These are phyloP conservation scores for Neopelma chrysocephalum DNA, from an alignment of 2,797 vertebrate species.

Conservation along the genomic window DNA sequence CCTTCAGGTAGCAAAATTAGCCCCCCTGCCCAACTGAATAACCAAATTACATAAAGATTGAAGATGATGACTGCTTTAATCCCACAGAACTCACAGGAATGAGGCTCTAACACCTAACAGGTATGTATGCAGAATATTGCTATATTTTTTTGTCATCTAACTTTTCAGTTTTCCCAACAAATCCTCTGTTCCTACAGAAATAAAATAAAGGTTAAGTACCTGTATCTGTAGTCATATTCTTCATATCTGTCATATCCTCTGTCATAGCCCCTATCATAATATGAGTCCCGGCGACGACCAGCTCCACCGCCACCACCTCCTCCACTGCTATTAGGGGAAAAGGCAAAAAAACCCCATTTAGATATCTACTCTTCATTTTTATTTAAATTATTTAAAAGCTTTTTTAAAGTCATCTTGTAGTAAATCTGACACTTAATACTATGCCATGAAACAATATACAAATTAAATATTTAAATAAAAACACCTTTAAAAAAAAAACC, in stretches of 20 bases:
- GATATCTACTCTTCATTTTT: background rate
- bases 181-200: background rate
- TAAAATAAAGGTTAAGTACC: constrained; percentile 69
- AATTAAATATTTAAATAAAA: background rate
- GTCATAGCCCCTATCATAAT: constrained; percentile 86
- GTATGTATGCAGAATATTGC: background rate
- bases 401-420: background rate
- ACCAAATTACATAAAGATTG: background rate
- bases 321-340: constrained; percentile 62
- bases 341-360: background rate
- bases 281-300: constrained; percentile 84
- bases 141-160: background rate
- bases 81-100: background rate
- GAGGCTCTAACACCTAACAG: background rate
- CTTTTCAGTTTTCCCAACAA: background rate
- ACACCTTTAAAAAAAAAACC: background rate
- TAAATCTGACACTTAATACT: background rate
- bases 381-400: background rate
- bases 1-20: background rate
- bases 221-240: constrained; percentile 90
- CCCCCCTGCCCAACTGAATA: background rate
- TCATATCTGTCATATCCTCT: constrained; percentile 89
- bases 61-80: background rate
- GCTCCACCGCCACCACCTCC: constrained; percentile 78
- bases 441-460: background rate